phyloP scores from a whole-genome alignment of 1,140 invertebrate species.

The Drosophila mauritiana region DNA sequence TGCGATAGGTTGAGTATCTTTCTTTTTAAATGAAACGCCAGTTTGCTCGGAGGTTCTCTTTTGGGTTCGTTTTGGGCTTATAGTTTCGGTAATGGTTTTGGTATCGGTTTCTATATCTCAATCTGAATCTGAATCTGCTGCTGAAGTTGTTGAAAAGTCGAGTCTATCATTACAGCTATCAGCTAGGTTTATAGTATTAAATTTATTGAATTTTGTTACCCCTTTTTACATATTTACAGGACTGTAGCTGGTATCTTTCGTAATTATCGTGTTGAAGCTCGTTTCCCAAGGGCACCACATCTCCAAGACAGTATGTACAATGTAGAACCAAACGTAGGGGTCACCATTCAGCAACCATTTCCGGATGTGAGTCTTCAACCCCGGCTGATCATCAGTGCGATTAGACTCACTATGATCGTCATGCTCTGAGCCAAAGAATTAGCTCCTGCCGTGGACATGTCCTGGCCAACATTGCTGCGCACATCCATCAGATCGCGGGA shows the following conservation, averaged over 20 bases:
- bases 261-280: conserved; percentile 63
- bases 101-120: conserved; percentile 16
- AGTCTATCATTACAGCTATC: conserved; percentile 74
- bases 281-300: conserved; percentile 57
- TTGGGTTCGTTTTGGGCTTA: conserved; percentile 28
- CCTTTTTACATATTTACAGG: conserved; percentile 73
- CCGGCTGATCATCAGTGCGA: conserved; percentile 36
- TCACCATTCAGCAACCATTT: not conserved
- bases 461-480: conserved; percentile 73
- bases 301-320: conserved; percentile 54
- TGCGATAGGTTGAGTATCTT: conserved; percentile 29
- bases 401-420: conserved; percentile 5
- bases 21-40: conserved; percentile 73
- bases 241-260: conserved; percentile 36
- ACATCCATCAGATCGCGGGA: conserved; percentile 85
- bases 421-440: not conserved
- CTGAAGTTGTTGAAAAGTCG: conserved; percentile 53
- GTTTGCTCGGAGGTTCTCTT: conserved; percentile 75
- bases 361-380: conserved; percentile 42
- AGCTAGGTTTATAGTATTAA: conserved; percentile 65
- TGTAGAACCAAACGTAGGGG: conserved; percentile 33
- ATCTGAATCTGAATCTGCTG: conserved; percentile 40
- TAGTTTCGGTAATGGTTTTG: conserved; percentile 15
- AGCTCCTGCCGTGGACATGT: conserved; percentile 37
- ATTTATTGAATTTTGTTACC: conserved; percentile 51